Percentiles rank a stretch among this genome's conserved stretches.
These are phyloP conservation scores for Cygnus olor DNA, from an alignment of 2,797 vertebrate genomes.

Conservation along the genomic window DNA sequence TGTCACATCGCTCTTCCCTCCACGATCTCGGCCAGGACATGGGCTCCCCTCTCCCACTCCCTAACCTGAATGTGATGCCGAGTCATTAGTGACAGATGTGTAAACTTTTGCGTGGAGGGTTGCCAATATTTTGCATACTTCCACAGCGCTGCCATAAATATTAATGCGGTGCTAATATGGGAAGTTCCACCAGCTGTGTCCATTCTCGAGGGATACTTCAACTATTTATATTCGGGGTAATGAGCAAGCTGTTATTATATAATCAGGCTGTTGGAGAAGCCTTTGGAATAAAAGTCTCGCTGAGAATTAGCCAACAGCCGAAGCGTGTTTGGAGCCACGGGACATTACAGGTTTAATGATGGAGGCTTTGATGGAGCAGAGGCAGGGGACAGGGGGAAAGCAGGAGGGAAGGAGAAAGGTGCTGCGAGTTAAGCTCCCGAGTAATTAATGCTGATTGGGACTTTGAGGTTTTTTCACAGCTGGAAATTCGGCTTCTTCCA, in stretches of 20 bases:
- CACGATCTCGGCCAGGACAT: neutral
- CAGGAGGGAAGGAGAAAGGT: neutral
- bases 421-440: neutral
- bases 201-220: constrained; percentile 70
- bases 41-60: neutral
- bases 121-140: constrained; percentile 75
- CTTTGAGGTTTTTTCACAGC: rapidly evolving
- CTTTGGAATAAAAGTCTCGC: constrained; percentile 59
- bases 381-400: neutral
- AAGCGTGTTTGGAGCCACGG: neutral
- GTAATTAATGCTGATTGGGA: neutral
- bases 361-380: constrained; percentile 4
- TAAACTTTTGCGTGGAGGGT: constrained; percentile 68
- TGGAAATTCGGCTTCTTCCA: neutral
- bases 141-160: constrained; percentile 66
- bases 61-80: constrained; percentile 36
- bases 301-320: constrained; percentile 46
- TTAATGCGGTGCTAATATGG: constrained; percentile 72
- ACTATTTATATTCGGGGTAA: constrained; percentile 75
- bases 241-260: constrained; percentile 77
- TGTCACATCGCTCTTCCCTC: neutral
- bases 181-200: constrained; percentile 75
- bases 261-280: constrained; percentile 73
- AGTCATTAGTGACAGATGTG: constrained; percentile 67
- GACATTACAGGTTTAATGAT: neutral